Base-by-base conservation (phyloP, 2,113 vertebrate genomes). In the Protobothrops mucrosquamatus region DNA sequence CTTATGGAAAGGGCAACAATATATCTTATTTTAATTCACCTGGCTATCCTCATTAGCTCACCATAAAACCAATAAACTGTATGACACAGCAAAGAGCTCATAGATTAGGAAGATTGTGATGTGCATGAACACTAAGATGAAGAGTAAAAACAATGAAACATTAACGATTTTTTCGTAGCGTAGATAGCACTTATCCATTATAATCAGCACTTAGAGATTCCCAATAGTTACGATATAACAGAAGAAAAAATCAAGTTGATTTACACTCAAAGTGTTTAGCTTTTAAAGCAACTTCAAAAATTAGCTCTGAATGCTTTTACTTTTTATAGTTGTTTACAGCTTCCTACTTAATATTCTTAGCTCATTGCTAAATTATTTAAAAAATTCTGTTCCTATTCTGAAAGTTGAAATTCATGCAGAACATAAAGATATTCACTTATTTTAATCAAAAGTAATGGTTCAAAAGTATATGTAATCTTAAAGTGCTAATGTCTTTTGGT, bases 11-110 rank as follows among this genome's bases (percentile, higher is more conserved):
- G 34, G 7, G 46, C 92, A 94, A 1, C 14, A 92, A 39, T 61
- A 74, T 22, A 59, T n/a, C n/a, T 51, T 95, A 59, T 93, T 94
- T 94, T 48, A 93, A 88, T 54, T 81, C 92, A 94, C 34, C 69
- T 20, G n/a, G 23, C 43, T 29, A n/a, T 20, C 89, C 64, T 26
- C 39, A n/a, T 92, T 93, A 92, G 92, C 92, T 85, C 86, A 89
- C 88, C 12, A 6, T 89, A 22, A 57, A 54, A 81, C 93, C 23
- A 91, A 61, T 69, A 94, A 95, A 51, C 85, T 94, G 95, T 88
- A 88, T 92, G 91, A 48, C 69, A 92, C 55, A 1, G 48, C 56
- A 15, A 85, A 94, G 91, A 89, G 26, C 87, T 95, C 91, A 43
- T 43, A 74, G 86, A 85, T 86, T 46, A 43, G 57, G 87, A 87